Evolutionary conservation across 1,140 invertebrate species (phyloP).

Genomic region (Cephus cinctus): DNA sequence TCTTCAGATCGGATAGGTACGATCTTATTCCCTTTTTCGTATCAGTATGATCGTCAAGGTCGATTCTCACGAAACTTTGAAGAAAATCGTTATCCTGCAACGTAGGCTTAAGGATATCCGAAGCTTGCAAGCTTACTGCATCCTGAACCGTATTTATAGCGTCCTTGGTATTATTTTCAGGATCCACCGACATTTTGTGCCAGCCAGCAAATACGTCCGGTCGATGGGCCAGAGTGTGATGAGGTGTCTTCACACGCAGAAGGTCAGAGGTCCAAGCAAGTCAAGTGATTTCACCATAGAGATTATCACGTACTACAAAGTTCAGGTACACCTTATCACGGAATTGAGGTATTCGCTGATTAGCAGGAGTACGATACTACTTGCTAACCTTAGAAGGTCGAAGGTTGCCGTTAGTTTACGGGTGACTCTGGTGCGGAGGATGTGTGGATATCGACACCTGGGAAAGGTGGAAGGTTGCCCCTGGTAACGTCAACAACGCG

Average conservation of each 20-base stretch:
- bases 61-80: conserved; percentile 72
- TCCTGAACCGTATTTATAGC: too few species aligned
- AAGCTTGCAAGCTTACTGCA: conserved; percentile 28
- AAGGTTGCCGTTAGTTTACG: too few species aligned
- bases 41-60: conserved; percentile 43
- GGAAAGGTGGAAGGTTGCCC: conserved; percentile 39
- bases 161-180: too few species aligned
- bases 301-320: conserved; percentile 14
- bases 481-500: conserved; percentile 51
- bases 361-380: not conserved
- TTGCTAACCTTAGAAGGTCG: not conserved
- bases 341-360: not conserved
- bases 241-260: too few species aligned
- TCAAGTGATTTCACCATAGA: conserved; percentile 19
- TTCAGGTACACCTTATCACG: not conserved
- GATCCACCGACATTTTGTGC: too few species aligned
- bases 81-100: conserved; percentile 68
- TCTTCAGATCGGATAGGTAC: too few species aligned
- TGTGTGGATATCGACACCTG: conserved; percentile 50
- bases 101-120: conserved; percentile 44
- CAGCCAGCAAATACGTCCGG: conserved; percentile 41
- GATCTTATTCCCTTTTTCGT: conserved; percentile 20
- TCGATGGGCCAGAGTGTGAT: too few species aligned
- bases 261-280: too few species aligned
- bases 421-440: too few species aligned